These are phyloP conservation scores for Telenomus remus DNA, from an alignment of 1,140 invertebrate genomes.

Conservation along the genomic window DNA sequence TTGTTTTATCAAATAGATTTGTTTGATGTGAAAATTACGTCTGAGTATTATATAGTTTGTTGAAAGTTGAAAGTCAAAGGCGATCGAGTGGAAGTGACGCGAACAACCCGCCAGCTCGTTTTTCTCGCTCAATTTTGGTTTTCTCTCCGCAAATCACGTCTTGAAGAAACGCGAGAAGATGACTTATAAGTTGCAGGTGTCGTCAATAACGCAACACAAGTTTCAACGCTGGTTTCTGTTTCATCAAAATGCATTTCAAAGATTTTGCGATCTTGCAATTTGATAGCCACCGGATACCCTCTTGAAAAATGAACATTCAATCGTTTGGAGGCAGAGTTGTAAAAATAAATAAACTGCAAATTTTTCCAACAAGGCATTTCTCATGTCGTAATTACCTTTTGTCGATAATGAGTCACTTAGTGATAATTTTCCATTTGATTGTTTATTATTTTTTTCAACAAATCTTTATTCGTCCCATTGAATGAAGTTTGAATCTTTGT, in stretches of 20 bases:
- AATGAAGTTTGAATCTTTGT: too few relatives aligned
- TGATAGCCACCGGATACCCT: not conserved
- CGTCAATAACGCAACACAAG: constrained; percentile 48
- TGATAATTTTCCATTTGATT: too few relatives aligned
- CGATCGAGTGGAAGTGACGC: not conserved
- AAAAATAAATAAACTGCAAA: not conserved
- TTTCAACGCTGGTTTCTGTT: constrained; percentile 29
- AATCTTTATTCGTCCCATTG: too few relatives aligned
- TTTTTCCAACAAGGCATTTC: too few relatives aligned
- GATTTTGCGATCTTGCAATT: constrained; percentile 8
- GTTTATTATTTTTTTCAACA: too few relatives aligned
- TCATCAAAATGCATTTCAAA: constrained; percentile 22
- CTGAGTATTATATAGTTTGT: too few relatives aligned
- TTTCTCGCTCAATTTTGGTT: constrained; percentile 6
- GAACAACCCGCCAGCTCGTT: not conserved
- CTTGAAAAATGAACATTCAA: not conserved
- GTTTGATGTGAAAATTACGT: too few relatives aligned
- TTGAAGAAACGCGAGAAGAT: constrained; percentile 44
- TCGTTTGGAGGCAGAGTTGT: not conserved
- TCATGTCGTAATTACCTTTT: too few relatives aligned
- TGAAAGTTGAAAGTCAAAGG: not conserved
- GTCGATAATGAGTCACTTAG: too few relatives aligned
- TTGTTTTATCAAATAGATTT: too few relatives aligned
- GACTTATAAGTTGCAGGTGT: constrained; percentile 60
- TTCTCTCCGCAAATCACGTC: constrained; percentile 22